phyloP scores from a whole-genome alignment of 2,888 invertebrate species.

The Cephus sareptanus region DNA sequence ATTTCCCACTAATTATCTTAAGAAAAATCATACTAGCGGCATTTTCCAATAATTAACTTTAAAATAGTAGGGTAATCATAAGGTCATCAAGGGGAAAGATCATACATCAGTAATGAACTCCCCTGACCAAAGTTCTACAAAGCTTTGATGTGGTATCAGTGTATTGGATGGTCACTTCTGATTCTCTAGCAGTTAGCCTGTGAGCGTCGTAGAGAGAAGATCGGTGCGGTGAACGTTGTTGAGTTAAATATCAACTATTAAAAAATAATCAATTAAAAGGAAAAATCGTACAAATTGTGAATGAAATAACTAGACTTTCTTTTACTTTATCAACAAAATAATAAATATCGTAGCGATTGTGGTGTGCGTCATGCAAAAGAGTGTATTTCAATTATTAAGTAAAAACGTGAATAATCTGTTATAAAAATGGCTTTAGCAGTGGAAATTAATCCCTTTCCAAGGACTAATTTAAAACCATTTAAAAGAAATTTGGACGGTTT shows the following conservation, averaged over 20 bases:
- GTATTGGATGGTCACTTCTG: neutral
- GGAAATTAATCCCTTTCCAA: neutral
- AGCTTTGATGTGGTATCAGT: neutral
- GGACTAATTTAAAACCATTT: neutral
- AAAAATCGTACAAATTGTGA: slow-evolving; percentile 32
- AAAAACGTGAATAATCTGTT: neutral
- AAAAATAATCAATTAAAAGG: slow-evolving; percentile 31
- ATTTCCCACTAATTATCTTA: neutral
- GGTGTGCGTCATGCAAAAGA: neutral
- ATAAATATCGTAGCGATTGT: neutral
- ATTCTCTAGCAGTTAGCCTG: neutral
- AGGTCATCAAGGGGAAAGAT: neutral
- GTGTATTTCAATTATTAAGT: neutral
- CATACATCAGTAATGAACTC: neutral
- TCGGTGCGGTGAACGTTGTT: neutral
- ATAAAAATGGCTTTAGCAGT: neutral
- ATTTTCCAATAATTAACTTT: neutral
- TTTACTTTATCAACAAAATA: neutral
- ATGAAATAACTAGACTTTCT: slow-evolving; percentile 11
- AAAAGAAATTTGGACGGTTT: neutral
- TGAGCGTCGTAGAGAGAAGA: neutral
- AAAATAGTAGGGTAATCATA: neutral
- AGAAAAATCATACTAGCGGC: neutral
- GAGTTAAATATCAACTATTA: neutral
- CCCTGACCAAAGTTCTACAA: neutral